phyloP scores from a whole-genome alignment of 2,113 vertebrate species.

The Tragelaphus imberbis region DNA sequence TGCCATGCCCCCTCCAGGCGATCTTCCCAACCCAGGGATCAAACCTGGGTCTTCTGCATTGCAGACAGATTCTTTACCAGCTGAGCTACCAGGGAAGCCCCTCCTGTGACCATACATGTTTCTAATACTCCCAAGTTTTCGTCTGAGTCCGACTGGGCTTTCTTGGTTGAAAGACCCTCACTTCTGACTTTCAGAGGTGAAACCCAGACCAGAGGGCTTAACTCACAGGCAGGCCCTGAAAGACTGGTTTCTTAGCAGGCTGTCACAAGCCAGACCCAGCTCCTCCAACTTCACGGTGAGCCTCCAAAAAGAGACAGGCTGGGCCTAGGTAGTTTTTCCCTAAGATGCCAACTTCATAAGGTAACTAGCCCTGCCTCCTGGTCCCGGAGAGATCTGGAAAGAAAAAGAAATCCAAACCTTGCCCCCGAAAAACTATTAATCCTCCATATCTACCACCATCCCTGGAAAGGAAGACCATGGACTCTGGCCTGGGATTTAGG shows the following conservation, averaged over 20 bases:
- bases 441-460: too few relatives aligned
- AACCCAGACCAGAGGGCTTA: background rate
- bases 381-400: background rate
- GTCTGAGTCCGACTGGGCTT: background rate
- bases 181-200: background rate
- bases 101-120: background rate
- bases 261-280: background rate
- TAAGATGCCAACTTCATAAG: background rate
- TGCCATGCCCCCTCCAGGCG: background rate
- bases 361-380: background rate
- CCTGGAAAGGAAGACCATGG: background rate
- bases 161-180: background rate
- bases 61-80: background rate
- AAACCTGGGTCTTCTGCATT: background rate
- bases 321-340: background rate
- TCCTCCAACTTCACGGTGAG: background rate
- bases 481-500: background rate
- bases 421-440: background rate
- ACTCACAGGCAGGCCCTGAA: background rate
- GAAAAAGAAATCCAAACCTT: slow-evolving; percentile 1
- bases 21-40: background rate
- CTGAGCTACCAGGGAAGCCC: background rate
- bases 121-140: background rate
- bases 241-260: background rate
- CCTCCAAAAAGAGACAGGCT: background rate